phyloP scores from a whole-genome alignment of 1,140 invertebrate genomes.

The Apis laboriosa region DNA sequence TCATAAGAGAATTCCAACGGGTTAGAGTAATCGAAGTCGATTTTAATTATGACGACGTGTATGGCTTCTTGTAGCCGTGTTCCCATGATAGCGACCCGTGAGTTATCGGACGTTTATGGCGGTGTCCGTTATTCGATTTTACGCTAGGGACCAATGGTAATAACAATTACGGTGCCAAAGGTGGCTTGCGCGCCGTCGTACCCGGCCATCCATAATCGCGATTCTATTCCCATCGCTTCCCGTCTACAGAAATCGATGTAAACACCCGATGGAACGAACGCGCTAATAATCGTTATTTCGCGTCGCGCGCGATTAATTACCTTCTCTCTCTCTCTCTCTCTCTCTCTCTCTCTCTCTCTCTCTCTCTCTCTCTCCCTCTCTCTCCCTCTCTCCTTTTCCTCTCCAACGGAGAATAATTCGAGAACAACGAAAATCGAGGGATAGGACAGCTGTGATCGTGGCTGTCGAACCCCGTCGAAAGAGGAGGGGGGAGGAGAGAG shows the following conservation, averaged over 20 bases:
- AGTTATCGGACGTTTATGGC: constrained; percentile 62
- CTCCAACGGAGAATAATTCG: not conserved
- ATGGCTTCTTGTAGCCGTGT: constrained; percentile 34
- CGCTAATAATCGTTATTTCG: not conserved
- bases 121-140: constrained; percentile 64
- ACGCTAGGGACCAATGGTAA: constrained; percentile 45
- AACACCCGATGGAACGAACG: not conserved
- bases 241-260: not conserved
- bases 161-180: constrained; percentile 47
- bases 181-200: constrained; percentile 38
- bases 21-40: constrained; percentile 49
- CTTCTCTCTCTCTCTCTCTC: too few relatives aligned
- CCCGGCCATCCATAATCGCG: constrained; percentile 40
- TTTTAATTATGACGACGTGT: constrained; percentile 59
- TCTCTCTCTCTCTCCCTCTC: too few relatives aligned
- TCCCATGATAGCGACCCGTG: constrained; percentile 32
- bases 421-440: not conserved
- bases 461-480: too few relatives aligned
- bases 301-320: not conserved
- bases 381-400: too few relatives aligned
- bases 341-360: too few relatives aligned
- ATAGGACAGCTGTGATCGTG: not conserved
- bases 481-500: not conserved
- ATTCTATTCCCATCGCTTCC: not conserved
- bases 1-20: not conserved